Evolutionary conservation across 2,888 invertebrate genomes (phyloP).

Genomic region (Euzetes globulus): DNA sequence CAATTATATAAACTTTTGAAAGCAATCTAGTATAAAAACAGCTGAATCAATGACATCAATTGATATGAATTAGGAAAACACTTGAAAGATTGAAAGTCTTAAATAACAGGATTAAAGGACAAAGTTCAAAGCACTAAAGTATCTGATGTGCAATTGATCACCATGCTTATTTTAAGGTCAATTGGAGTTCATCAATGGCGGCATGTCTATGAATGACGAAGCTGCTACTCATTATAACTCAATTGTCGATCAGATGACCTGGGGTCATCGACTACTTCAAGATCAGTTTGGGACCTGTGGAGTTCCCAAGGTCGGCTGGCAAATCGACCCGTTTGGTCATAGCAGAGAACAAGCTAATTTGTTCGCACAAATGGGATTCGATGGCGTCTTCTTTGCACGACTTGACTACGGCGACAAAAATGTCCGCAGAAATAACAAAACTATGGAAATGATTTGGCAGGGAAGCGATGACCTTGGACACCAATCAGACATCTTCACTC

Average conservation of each 20-base stretch:
- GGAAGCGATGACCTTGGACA: constrained; percentile 54
- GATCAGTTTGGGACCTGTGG: constrained; percentile 48
- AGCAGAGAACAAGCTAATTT: constrained; percentile 57
- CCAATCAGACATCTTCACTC: not conserved
- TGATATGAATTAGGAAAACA: no score
- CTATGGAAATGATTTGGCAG: constrained; percentile 77
- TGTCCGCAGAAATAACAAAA: no score
- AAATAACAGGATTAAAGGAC: no score
- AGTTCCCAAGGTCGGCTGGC: constrained; percentile 45
- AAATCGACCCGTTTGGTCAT: constrained; percentile 80
- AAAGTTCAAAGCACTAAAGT: no score
- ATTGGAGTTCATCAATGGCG: constrained; percentile 51
- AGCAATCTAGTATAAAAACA: no score
- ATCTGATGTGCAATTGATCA: no score
- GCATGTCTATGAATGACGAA: constrained; percentile 51
- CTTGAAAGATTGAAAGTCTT: no score
- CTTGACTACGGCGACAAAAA: no score
- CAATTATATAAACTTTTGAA: no score
- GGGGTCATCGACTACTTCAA: not conserved
- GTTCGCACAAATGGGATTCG: constrained; percentile 47
- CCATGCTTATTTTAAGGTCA: constrained; percentile 47
- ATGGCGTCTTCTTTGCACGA: constrained; percentile 47
- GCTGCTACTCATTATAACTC: not conserved
- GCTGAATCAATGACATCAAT: no score
- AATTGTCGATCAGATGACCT: constrained; percentile 12